Conservation (phyloP, 2,888 invertebrate genomes). For the Eupithecia dodoneata region DNA sequence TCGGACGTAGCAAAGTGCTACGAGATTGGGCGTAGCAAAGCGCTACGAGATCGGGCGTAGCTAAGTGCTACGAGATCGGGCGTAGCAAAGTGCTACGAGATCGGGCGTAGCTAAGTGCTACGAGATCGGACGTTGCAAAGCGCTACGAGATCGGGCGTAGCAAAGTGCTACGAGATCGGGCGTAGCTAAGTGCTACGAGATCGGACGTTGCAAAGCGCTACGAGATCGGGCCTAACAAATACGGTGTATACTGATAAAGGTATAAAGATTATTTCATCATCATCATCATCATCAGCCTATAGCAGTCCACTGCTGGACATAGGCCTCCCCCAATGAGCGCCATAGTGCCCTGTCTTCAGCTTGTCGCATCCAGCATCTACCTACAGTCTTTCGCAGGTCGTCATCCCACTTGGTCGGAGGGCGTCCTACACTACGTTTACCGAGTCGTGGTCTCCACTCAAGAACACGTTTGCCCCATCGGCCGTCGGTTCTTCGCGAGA, state of each 20-base stretch:
- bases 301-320: too few species aligned
- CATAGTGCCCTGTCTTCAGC: too few species aligned
- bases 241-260: neutral
- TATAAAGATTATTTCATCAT: too few species aligned
- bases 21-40: neutral
- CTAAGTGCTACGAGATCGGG: neutral
- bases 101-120: slow-evolving; percentile 28
- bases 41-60: neutral
- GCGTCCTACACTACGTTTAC: too few species aligned
- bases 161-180: slow-evolving; percentile 2
- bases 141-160: neutral
- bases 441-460: too few species aligned
- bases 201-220: slow-evolving; percentile 28
- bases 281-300: too few species aligned
- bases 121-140: neutral
- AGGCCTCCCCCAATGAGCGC: too few species aligned
- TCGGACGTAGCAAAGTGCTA: slow-evolving; percentile 24
- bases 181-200: slow-evolving; percentile 24
- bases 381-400: too few species aligned
- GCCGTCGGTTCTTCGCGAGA: too few species aligned
- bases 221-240: slow-evolving; percentile 20
- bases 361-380: too few species aligned
- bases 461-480: too few species aligned
- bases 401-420: too few species aligned
- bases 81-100: slow-evolving; percentile 24